Percentiles rank a stretch among this genome's conserved stretches.
phyloP scores from a whole-genome alignment of 2,113 vertebrate genomes.

The Lamprologus tigripictilis region DNA sequence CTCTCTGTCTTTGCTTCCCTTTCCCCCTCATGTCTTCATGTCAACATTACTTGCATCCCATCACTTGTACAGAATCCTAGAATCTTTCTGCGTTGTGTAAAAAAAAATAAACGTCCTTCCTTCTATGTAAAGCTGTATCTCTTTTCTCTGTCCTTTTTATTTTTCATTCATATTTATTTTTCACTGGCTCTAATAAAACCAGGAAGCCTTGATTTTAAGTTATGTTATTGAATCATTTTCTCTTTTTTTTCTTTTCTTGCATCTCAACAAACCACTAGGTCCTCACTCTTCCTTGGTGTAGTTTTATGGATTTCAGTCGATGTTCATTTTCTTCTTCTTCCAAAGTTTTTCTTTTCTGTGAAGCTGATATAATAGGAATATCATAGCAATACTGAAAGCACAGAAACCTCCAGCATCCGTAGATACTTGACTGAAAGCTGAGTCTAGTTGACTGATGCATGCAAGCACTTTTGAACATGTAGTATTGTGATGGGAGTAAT shows the following conservation, averaged over 20 bases:
- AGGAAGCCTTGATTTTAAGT: conserved; percentile 33
- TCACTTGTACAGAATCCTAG: conserved; percentile 88
- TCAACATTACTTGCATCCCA: conserved; percentile 53
- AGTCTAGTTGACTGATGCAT: conserved; percentile 29
- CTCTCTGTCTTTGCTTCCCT: conserved; percentile 59
- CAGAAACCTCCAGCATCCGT: neutral
- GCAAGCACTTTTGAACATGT: conserved; percentile 22
- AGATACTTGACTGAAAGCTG: conserved; percentile 18
- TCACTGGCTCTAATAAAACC: conserved; percentile 47
- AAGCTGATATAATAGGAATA: conserved; percentile 7
- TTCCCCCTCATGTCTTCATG: conserved; percentile 60
- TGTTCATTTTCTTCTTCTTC: neutral
- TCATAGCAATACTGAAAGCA: neutral
- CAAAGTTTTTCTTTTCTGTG: neutral
- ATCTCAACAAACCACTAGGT: neutral
- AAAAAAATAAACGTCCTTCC: conserved; percentile 86
- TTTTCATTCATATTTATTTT: conserved; percentile 49
- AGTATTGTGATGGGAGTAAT: neutral
- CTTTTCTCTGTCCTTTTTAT: conserved; percentile 49
- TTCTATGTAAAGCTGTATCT: conserved; percentile 68
- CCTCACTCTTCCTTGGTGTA: neutral
- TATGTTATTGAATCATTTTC: neutral
- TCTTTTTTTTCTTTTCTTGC: neutral
- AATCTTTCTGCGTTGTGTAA: conserved; percentile 77
- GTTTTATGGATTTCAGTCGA: neutral